A percentile compares a stretch with the other conserved stretches of the same genome.
These are phyloP conservation scores for Apogon hyalosoma DNA, from an alignment of 2,797 vertebrate genomes.

Conservation along the genomic window DNA sequence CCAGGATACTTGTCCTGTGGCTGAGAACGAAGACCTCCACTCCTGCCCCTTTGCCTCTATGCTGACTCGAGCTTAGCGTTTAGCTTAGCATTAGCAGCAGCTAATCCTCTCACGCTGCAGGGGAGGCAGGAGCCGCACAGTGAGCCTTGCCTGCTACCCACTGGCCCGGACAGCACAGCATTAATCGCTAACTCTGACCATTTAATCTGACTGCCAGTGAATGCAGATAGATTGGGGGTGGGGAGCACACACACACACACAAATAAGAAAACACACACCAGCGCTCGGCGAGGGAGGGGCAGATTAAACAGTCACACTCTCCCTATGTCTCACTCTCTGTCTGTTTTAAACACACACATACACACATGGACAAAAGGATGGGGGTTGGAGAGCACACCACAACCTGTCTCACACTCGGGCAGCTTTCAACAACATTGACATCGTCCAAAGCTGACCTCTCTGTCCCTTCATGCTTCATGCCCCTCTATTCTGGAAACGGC, in stretches of 20 bases:
- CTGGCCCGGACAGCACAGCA: slow-evolving; percentile 59
- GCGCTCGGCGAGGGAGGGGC: slow-evolving; percentile 54
- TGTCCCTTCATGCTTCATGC: slow-evolving; percentile 5
- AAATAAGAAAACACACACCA: slow-evolving; percentile 33
- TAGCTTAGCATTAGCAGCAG: slow-evolving; percentile 83
- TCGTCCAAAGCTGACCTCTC: slow-evolving; percentile 39
- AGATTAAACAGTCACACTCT: slow-evolving; percentile 80
- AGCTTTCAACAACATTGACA: slow-evolving; percentile 42
- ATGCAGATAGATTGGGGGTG: slow-evolving; percentile 72
- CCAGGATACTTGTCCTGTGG: slow-evolving; percentile 24
- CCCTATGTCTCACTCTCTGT: slow-evolving; percentile 64
- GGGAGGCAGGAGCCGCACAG: slow-evolving; percentile 59
- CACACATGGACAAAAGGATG: slow-evolving; percentile 62
- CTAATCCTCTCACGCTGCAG: slow-evolving; percentile 86
- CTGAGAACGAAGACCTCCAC: slow-evolving; percentile 34
- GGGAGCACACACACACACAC: slow-evolving; percentile 41
- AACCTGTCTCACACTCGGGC: slow-evolving; percentile 48
- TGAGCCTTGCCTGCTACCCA: slow-evolving; percentile 59
- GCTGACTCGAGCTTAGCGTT: slow-evolving; percentile 67
- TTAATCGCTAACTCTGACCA: slow-evolving; percentile 80
- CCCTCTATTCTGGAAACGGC: slow-evolving; percentile 17
- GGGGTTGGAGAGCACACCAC: slow-evolving; percentile 60
- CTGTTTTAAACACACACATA: slow-evolving; percentile 49
- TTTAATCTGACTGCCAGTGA: slow-evolving; percentile 80
- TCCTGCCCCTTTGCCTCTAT: slow-evolving; percentile 47